Evolutionary conservation across 2,113 vertebrate species (phyloP).

Genomic region (Lepisosteus osseus): DNA sequence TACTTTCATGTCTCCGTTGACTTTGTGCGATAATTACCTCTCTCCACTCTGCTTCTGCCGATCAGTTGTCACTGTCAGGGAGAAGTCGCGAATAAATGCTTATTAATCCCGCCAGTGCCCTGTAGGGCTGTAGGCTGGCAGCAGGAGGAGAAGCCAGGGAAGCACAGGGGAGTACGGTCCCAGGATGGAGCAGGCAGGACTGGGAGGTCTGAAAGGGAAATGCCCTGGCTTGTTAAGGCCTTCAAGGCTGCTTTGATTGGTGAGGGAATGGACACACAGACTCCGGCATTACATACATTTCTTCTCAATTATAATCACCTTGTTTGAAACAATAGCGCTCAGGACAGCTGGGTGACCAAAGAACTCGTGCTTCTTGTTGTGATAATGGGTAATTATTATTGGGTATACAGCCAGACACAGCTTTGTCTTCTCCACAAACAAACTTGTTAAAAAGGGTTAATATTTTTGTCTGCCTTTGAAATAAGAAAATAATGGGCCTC

Average conservation of each 20-base stretch:
- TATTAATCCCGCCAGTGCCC: too few species aligned
- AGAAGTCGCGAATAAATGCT: background rate
- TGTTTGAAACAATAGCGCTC: constrained; percentile 47
- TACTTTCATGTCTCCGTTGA: constrained; percentile 8
- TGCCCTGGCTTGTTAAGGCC: background rate
- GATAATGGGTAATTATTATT: too few species aligned
- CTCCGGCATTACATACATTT: background rate
- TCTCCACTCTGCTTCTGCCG: background rate
- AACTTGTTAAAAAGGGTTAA: too few species aligned
- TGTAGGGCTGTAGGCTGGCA: too few species aligned
- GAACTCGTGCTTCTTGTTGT: too few species aligned
- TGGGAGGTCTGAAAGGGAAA: constrained; percentile 14
- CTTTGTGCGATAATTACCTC: constrained; percentile 9
- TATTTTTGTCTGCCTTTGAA: too few species aligned
- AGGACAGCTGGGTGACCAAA: constrained; percentile 23
- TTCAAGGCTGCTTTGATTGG: background rate
- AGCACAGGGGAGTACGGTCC: too few species aligned
- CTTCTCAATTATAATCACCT: constrained; percentile 36
- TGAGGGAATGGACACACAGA: too few species aligned
- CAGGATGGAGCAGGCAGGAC: background rate
- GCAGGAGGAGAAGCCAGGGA: too few species aligned
- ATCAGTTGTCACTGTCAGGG: background rate
- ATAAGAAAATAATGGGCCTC: too few species aligned
- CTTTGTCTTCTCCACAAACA: too few species aligned
- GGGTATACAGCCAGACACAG: too few species aligned